phyloP scores from a whole-genome alignment of 2,888 invertebrate genomes.

The Euzophera pinguis region DNA sequence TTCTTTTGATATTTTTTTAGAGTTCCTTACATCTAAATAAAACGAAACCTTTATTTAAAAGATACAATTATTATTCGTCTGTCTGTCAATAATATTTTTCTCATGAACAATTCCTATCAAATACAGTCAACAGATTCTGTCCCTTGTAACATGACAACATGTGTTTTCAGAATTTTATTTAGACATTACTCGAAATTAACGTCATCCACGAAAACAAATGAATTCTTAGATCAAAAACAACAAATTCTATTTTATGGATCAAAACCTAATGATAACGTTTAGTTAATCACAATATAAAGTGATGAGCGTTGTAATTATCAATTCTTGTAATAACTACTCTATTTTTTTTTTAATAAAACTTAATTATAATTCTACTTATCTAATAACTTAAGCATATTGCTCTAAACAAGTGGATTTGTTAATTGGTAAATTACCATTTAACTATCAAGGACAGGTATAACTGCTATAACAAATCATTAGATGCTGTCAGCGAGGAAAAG shows the following conservation, averaged over 20 bases:
- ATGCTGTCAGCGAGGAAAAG: neutral
- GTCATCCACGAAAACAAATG: neutral
- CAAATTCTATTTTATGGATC: no score
- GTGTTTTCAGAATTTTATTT: no score
- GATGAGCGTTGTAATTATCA: neutral
- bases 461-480: conserved; percentile 1
- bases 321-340: conserved; percentile 7
- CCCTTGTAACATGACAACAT: no score
- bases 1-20: no score
- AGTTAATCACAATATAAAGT: neutral
- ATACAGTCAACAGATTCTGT: no score
- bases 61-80: no score
- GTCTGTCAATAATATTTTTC: no score
- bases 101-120: no score
- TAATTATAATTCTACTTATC: conserved; percentile 11
- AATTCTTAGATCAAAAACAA: no score
- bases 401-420: conserved; percentile 1
- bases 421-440: conserved; percentile 17
- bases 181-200: no score
- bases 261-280: neutral
- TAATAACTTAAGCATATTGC: conserved; percentile 4
- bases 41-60: no score
- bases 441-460: conserved; percentile 5
- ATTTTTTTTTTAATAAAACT: conserved; percentile 10
- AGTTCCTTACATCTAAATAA: no score